Evolutionary conservation across 2,797 vertebrate species (phyloP).

Genomic region (Lepus townsendii): DNA sequence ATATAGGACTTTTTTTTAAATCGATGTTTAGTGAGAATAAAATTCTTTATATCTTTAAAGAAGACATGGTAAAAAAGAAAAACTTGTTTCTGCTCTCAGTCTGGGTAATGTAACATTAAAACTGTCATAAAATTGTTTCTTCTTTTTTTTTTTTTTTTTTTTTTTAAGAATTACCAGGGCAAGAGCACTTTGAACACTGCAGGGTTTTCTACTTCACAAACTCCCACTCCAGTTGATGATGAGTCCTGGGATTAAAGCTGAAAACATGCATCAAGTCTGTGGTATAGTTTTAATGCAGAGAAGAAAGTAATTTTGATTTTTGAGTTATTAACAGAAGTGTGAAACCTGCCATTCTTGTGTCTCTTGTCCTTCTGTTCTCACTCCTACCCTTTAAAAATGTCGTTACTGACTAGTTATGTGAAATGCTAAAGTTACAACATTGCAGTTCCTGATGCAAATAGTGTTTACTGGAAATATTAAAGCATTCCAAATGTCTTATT

Average conservation of each 20-base stretch:
- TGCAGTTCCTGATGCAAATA: slow-evolving; percentile 41
- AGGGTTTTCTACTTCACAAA: slow-evolving; percentile 71
- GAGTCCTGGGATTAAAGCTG: slow-evolving; percentile 88
- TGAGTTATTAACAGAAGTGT: slow-evolving; percentile 73
- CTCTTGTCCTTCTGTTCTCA: slow-evolving; percentile 68
- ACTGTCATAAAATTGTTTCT: neutral
- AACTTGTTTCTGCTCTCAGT: neutral
- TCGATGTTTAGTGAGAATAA: slow-evolving; percentile 11
- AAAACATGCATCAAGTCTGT: slow-evolving; percentile 59
- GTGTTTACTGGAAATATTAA: slow-evolving; percentile 78
- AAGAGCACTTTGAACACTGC: slow-evolving; percentile 68
- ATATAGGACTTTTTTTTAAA: neutral
- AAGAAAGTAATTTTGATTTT: slow-evolving; percentile 76
- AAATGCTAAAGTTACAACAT: slow-evolving; percentile 69
- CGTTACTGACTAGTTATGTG: slow-evolving; percentile 63
- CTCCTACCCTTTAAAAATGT: slow-evolving; percentile 64
- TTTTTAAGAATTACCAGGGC: slow-evolving; percentile 81
- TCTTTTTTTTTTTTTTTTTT: slow-evolving; percentile 73
- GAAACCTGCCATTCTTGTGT: slow-evolving; percentile 48
- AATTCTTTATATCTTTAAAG: slow-evolving; percentile 34
- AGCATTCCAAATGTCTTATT: slow-evolving; percentile 71
- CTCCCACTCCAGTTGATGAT: slow-evolving; percentile 77
- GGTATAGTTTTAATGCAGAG: slow-evolving; percentile 57
- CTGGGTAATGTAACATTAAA: neutral
- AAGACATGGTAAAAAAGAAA: neutral